Evolutionary conservation across 92 coral and sea anemone species (phyloP).

Genomic region (Anthopleura xanthogrammica): DNA sequence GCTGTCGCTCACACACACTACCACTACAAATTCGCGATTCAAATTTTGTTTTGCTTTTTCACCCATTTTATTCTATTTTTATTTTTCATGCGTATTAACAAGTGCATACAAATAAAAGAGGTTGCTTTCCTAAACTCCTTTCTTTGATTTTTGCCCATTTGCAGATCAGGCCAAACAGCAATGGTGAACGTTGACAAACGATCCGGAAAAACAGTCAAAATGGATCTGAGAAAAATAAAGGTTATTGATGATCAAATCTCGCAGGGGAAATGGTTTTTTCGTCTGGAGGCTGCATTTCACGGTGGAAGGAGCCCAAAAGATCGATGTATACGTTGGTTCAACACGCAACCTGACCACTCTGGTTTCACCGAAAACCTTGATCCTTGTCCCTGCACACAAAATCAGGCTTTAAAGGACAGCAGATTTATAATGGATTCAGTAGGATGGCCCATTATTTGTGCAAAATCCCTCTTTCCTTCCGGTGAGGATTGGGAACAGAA

Average conservation of each 20-base stretch:
- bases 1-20: too few relatives aligned
- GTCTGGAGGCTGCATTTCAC: constrained; percentile 27
- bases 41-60: too few relatives aligned
- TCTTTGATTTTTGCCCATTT: background rate
- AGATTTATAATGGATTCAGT: background rate
- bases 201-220: background rate
- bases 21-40: too few relatives aligned
- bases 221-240: background rate
- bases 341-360: background rate
- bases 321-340: constrained; percentile 19
- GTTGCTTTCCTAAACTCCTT: too few relatives aligned
- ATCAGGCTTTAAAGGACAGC: background rate
- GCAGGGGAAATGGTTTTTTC: constrained; percentile 32
- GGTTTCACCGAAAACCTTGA: background rate
- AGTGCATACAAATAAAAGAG: too few relatives aligned
- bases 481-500: constrained; percentile 1
- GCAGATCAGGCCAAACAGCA: constrained; percentile 1
- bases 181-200: constrained; percentile 2
- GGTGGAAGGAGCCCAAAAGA: background rate
- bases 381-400: background rate
- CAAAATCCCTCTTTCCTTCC: background rate
- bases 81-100: too few relatives aligned
- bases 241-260: background rate
- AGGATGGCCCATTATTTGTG: background rate
- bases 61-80: too few relatives aligned